Percentiles rank a stretch among this genome's conserved stretches.
Evolutionary conservation across 2,888 invertebrate species (phyloP).

Genomic region (Heteromurus nitidus): DNA sequence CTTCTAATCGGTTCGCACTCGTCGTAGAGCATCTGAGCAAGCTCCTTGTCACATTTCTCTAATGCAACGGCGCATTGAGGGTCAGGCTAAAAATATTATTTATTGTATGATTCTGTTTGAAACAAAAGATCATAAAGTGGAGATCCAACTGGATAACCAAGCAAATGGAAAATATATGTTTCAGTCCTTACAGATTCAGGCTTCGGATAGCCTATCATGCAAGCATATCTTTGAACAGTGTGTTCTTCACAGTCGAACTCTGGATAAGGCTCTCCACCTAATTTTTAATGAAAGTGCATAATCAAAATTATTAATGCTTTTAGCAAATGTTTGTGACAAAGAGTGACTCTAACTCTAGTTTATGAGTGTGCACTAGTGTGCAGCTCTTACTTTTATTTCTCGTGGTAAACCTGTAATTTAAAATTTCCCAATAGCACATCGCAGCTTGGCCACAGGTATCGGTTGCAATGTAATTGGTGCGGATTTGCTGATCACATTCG

Average conservation of each 20-base stretch:
- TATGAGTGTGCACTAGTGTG: background rate
- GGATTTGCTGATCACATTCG: slow-evolving; percentile 14
- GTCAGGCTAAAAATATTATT: slow-evolving; percentile 3
- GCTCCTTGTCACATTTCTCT: background rate
- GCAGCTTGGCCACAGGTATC: slow-evolving; percentile 20
- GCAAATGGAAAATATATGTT: background rate
- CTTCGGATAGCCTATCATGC: slow-evolving; percentile 31
- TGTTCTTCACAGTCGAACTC: slow-evolving; percentile 16
- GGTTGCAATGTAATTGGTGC: slow-evolving; percentile 22
- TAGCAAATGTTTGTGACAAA: background rate
- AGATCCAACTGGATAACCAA: background rate
- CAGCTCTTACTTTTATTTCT: background rate
- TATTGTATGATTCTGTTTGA: background rate
- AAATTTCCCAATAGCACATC: slow-evolving; percentile 29
- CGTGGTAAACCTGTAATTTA: slow-evolving; percentile 24
- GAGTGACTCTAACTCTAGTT: background rate
- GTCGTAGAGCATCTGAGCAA: background rate
- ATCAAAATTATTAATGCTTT: background rate
- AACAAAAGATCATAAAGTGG: background rate
- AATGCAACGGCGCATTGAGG: background rate
- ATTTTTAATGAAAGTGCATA: background rate
- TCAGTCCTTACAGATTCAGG: slow-evolving; percentile 14
- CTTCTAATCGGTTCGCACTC: slow-evolving; percentile 26
- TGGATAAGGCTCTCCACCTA: background rate
- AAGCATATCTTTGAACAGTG: slow-evolving; percentile 25